Base-by-base conservation (phyloP, 2,888 invertebrate genomes). In the Tryphoninae sp. region DNA sequence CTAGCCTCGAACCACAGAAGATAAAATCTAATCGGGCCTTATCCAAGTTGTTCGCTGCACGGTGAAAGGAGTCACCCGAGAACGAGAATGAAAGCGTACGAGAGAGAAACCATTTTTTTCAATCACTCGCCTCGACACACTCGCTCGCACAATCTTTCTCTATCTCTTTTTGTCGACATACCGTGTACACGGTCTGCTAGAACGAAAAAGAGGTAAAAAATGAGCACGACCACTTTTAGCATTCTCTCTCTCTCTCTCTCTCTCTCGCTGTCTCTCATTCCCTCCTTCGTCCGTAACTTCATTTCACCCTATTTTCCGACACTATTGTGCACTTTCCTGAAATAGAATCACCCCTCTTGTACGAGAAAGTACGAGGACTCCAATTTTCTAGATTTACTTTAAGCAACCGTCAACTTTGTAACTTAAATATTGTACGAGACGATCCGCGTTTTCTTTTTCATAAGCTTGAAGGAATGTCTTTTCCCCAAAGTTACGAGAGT, bases 21-120 rank as follows among this genome's bases (percentile, higher is more conserved):
- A 77, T 81, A 69, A 81, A 74, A 81, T 77, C 73, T 73, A 78
- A 81, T 78, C 13, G 61, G 42, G 61, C 22, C 59, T 58, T 59
- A 73, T 58, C 62, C 55, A 68, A 23, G 64, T 55, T 62, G 49
- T 49, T 61, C 59, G 40, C 22, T 33, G 16, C 53, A 16, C 58
- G 73, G 22, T n/a, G 6, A 19, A 65, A 75, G 59, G 26, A 45
- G 26, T 11, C 40, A 23, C 51, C 45, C 45, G 55, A 40, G n/a
- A 22, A 64, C 33, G 40, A 65, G 69, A 81, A 81, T 59, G 69
- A 69, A 62, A 81, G 74, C 13, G 49, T 81, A 78, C 59, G 78
- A 62, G 64, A 58, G 55, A 62, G 40, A 59, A 74, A 69, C 68
- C 40, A 78, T 81, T 81, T 78, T 78, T 78, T 81, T 78, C 81